Evolutionary conservation across 2,888 invertebrate species (phyloP).

Genomic region (Diarsia dahlii): DNA sequence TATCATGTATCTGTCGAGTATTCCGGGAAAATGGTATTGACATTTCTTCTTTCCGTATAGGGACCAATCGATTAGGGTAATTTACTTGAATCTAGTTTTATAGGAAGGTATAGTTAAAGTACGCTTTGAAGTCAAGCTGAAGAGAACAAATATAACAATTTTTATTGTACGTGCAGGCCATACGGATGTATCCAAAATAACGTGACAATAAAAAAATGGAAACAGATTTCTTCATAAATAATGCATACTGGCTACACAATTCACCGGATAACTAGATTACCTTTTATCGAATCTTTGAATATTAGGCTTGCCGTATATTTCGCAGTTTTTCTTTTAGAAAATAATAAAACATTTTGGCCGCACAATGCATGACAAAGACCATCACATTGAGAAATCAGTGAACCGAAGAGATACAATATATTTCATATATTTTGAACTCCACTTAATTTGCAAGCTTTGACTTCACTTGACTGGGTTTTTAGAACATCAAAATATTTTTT

Average conservation of each 20-base stretch:
- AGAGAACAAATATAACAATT: not conserved
- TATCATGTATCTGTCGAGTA: not conserved
- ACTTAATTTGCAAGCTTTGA: conserved; percentile 16
- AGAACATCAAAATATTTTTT: not conserved
- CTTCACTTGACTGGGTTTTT: conserved; percentile 2
- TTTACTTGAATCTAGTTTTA: not conserved
- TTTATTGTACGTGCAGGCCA: not conserved
- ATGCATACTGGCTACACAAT: not conserved
- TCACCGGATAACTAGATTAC: not conserved
- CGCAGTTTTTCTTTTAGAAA: not conserved
- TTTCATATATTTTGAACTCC: conserved; percentile 23
- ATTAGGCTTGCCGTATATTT: not conserved
- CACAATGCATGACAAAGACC: conserved; percentile 2
- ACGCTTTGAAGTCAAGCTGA: not conserved
- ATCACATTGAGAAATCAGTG: conserved; percentile 22
- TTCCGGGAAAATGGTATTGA: not conserved
- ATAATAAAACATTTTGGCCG: not conserved
- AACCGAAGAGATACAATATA: conserved; percentile 12
- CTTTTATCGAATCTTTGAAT: not conserved
- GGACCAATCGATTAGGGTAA: not conserved
- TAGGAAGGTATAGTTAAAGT: not conserved
- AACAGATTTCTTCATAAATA: not conserved
- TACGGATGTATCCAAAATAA: not conserved
- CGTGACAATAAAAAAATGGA: not conserved
- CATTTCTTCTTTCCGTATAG: not conserved